phyloP scores from a whole-genome alignment of 2,113 vertebrate species.

The Uria lomvia region DNA sequence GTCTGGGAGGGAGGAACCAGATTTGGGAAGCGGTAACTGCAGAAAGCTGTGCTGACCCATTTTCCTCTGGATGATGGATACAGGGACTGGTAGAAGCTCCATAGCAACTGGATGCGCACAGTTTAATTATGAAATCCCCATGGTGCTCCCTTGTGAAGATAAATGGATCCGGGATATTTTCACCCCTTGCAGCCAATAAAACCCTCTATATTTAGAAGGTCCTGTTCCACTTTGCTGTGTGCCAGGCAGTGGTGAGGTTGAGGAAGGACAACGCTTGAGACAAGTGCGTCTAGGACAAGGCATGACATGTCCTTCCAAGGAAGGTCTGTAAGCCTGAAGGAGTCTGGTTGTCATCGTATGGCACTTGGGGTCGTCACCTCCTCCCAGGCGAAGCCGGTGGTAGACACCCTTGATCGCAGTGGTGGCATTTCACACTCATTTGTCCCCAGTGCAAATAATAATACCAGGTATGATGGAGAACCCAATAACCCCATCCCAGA shows the following conservation, averaged over 20 bases:
- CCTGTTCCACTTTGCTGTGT: background rate
- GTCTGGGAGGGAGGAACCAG: background rate
- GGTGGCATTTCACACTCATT: background rate
- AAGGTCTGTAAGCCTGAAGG: background rate
- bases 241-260: background rate
- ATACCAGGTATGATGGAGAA: fast-evolving
- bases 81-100: slow-evolving; percentile 3
- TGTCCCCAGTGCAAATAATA: background rate
- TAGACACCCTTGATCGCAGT: fast-evolving
- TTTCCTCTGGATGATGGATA: slow-evolving; percentile 54
- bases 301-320: background rate
- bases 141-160: background rate
- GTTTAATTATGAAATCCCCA: slow-evolving; percentile 41
- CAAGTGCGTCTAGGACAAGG: background rate
- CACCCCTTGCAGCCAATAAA: background rate
- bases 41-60: slow-evolving; percentile 50
- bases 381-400: background rate
- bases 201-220: slow-evolving; percentile 41
- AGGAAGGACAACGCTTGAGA: background rate
- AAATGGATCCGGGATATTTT: slow-evolving; percentile 1
- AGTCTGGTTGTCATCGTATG: fast-evolving
- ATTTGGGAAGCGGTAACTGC: background rate
- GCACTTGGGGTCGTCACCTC: fast-evolving
- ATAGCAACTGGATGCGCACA: slow-evolving; percentile 62
- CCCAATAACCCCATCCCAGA: background rate